These are phyloP conservation scores for Lepilemur septentrionalis DNA, from an alignment of 2,797 vertebrate species.

Conservation along the genomic window DNA sequence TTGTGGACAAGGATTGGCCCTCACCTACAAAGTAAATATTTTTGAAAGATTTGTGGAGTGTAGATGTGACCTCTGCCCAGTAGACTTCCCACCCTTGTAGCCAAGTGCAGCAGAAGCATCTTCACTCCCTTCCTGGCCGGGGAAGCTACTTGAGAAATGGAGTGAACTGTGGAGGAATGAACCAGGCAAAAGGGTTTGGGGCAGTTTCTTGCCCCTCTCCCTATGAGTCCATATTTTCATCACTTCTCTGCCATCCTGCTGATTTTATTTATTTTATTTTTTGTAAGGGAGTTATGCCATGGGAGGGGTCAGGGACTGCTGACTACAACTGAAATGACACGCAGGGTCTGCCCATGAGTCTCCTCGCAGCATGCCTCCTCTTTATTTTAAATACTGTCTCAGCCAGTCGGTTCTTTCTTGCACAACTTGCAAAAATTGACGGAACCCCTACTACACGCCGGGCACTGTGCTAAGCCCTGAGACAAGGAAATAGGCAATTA, in stretches of 20 bases:
- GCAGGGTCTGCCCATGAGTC: background rate
- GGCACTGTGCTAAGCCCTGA: background rate
- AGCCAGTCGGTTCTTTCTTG: background rate
- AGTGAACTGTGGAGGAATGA: background rate
- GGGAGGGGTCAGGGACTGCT: background rate
- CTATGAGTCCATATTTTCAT: background rate
- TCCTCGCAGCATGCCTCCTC: background rate
- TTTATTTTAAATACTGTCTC: background rate
- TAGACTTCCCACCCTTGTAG: conserved; percentile 43
- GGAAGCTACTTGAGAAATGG: background rate
- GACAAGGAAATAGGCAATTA: background rate
- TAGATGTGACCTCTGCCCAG: conserved; percentile 45
- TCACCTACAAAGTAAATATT: conserved; percentile 66
- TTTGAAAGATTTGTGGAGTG: conserved; percentile 37
- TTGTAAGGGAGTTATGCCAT: background rate
- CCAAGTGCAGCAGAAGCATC: background rate
- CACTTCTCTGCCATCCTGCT: background rate
- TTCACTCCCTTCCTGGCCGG: background rate
- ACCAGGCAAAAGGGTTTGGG: background rate
- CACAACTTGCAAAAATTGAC: background rate
- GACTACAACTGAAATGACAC: background rate
- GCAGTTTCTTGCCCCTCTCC: background rate
- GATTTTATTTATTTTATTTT: background rate
- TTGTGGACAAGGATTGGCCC: conserved; percentile 1
- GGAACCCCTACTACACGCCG: background rate